Evolutionary conservation across 30 jellyfish, hydroid and myxozoan species (phyloP), one percentile per base, ranked within the genome.

Genomic region (Aurelia sp.): DNA sequence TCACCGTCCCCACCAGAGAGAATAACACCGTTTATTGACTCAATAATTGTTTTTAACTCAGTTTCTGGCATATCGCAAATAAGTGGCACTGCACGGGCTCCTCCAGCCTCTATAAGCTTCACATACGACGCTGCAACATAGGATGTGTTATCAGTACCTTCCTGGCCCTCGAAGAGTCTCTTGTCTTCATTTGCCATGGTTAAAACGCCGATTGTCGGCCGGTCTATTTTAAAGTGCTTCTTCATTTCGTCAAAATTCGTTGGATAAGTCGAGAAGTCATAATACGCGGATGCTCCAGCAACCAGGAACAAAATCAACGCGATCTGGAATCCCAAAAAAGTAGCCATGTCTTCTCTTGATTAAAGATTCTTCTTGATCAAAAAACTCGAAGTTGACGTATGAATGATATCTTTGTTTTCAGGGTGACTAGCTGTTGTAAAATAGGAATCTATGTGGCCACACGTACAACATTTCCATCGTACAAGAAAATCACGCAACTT

Each of bases 1-100:
- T 92, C 97, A 22, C 94, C 98, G 47, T 92, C 98, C 8, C 98
- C 98, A 10, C 98, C 98, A 1, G 97, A 89, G 60, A 92, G 30
- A 17, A 92, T 63, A 53, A 87, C 97, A 1, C 98, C 98, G 52
- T 92, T 92, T 30, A 92, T 68, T 33, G 94, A 86, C 21, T 73
- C 65, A 48, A 92, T 62, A 35, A 92, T 70, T 20, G 63, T 78
- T 44, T 31, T 41, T 22, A 92, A 71, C 30, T 86, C 91, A 22
- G 77, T 53, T 20, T 67, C 92, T 10, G 88, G 84, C 80, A 84
- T 64, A 53, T 87, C 95, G 70, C 87, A 94, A 3, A 78, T 58
- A n/a, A 92, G 33, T 1, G 98, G 97, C 15, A 92, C 98, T 31
- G 93, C 98, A 60, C 98, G 73, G 31, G 82, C 98, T 8, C 98